Evolutionary conservation across 2,888 invertebrate species (phyloP).

Genomic region (Lithophane leautieri): DNA sequence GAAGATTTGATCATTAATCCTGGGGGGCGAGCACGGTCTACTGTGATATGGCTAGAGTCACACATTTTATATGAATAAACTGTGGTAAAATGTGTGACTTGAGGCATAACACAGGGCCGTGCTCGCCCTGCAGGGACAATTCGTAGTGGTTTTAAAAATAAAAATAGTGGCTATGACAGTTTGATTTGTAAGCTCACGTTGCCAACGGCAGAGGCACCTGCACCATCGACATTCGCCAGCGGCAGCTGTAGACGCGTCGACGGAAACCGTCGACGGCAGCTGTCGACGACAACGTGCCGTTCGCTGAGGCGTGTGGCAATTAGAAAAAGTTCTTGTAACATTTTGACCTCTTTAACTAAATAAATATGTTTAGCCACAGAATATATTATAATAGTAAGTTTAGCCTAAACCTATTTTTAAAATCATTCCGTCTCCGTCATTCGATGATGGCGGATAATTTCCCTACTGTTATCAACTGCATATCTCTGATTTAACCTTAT

Average conservation of each 20-base stretch:
- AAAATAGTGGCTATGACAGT: not conserved
- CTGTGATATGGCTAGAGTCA: no score
- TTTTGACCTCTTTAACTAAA: no score
- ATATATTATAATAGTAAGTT: not conserved
- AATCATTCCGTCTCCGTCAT: not conserved
- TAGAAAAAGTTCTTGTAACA: not conserved
- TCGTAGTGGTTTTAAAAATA: not conserved
- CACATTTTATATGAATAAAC: no score
- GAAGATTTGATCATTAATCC: constrained; percentile 23
- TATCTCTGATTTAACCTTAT: not conserved
- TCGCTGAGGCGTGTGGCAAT: not conserved
- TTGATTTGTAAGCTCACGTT: not conserved
- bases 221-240: not conserved
- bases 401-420: no score
- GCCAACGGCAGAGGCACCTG: not conserved
- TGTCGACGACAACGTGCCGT: no score
- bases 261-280: no score
- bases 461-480: not conserved
- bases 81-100: no score
- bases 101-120: no score
- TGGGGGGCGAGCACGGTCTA: not conserved
- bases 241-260: not conserved
- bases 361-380: no score
- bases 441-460: not conserved
- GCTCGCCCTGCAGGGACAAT: not conserved